These are phyloP conservation scores for Larimichthys crocea DNA, from an alignment of 2,113 vertebrate genomes.

Conservation along the genomic window DNA sequence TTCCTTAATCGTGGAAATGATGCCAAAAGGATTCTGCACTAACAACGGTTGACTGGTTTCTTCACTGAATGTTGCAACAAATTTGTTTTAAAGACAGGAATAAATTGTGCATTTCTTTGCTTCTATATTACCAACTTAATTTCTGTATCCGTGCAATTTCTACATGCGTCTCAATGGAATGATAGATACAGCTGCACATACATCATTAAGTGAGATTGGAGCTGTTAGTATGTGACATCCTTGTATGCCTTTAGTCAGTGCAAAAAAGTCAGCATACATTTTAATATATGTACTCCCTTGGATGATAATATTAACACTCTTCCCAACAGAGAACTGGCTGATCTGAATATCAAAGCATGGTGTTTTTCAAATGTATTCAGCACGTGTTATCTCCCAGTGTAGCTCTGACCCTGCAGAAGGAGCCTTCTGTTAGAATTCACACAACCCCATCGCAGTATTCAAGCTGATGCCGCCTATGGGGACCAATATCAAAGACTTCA, in stretches of 20 bases:
- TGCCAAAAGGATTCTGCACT: neutral
- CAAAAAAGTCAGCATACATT: conserved; percentile 55
- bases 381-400: conserved; percentile 62
- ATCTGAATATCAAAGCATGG: conserved; percentile 78
- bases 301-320: conserved; percentile 41
- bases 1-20: conserved; percentile 35
- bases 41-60: conserved; percentile 9
- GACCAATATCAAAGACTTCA: conserved; percentile 74
- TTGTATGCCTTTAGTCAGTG: conserved; percentile 48
- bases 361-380: conserved; percentile 73
- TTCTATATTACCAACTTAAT: conserved; percentile 1
- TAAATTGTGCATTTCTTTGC: neutral
- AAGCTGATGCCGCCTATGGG: conserved; percentile 63
- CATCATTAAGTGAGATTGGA: conserved; percentile 25
- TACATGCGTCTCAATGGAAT: neutral
- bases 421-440: conserved; percentile 70
- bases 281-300: conserved; percentile 43
- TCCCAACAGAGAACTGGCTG: conserved; percentile 49
- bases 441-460: conserved; percentile 50
- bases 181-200: neutral
- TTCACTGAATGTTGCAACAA: neutral
- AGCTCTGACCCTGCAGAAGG: conserved; percentile 70
- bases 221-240: conserved; percentile 24
- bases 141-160: conserved; percentile 2
- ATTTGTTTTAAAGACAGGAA: conserved; percentile 34